A percentile compares a stretch with the other conserved stretches of the same genome.
Evolutionary conservation across 2,113 vertebrate genomes (phyloP).

Genomic region (Numida meleagris): DNA sequence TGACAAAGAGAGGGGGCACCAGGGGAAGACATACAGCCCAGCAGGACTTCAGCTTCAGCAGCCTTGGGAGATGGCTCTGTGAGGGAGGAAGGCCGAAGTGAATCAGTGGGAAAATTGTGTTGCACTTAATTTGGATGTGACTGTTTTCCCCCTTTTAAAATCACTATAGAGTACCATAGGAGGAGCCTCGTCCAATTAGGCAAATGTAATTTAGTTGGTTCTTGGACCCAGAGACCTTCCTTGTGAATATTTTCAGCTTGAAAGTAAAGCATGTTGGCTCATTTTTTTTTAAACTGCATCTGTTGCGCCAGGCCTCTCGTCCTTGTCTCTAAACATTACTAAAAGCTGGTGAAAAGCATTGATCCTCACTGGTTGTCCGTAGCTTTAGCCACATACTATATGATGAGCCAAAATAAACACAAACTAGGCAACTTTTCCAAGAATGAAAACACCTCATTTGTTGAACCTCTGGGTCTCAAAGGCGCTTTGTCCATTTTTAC

Average conservation of each 20-base stretch:
- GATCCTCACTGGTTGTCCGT: constrained; percentile 4
- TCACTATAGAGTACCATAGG: neutral
- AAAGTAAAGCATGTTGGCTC: neutral
- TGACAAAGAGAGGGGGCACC: neutral
- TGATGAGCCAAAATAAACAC: constrained; percentile 59
- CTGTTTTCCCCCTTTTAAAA: neutral
- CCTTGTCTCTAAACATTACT: constrained; percentile 3
- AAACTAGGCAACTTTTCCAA: constrained; percentile 51
- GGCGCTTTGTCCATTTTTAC: constrained; percentile 55
- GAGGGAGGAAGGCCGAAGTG: neutral
- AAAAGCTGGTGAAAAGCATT: constrained; percentile 41
- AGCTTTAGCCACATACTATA: neutral
- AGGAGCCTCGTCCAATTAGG: neutral
- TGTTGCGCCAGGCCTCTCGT: neutral
- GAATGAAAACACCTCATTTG: constrained; percentile 65
- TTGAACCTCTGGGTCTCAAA: constrained; percentile 60
- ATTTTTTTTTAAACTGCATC: neutral
- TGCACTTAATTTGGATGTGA: neutral
- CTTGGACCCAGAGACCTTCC: neutral
- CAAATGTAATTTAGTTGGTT: neutral
- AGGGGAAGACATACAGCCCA: neutral
- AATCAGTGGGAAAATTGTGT: neutral
- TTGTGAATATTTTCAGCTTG: neutral
- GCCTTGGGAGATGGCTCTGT: neutral
- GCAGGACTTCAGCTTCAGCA: neutral